Conservation (phyloP, 2,888 invertebrate species). For the Ganaspis brasiliensis region DNA sequence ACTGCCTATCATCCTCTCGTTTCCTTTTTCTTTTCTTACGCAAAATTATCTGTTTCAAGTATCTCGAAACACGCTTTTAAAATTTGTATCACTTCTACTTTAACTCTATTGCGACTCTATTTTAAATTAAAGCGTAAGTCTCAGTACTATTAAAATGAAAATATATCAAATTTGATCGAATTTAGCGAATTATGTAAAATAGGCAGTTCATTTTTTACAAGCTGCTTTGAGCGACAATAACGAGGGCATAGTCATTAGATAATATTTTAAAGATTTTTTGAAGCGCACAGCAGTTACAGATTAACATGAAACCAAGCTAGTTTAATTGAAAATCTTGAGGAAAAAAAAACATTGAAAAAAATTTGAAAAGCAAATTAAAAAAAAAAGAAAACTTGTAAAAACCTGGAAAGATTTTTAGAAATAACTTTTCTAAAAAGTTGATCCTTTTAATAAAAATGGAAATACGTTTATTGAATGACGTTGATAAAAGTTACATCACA, state of each 20-base stretch:
- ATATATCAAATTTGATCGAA: slow-evolving; percentile 11
- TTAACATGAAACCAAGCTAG: background rate
- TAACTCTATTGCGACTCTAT: background rate
- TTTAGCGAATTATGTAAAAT: background rate
- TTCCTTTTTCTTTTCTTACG: too few relatives aligned
- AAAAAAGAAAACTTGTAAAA: too few relatives aligned
- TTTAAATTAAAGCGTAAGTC: background rate
- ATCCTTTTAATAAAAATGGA: slow-evolving; percentile 28
- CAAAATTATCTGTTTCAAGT: too few relatives aligned
- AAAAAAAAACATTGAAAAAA: too few relatives aligned
- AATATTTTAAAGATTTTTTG: background rate
- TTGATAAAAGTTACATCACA: slow-evolving; percentile 34
- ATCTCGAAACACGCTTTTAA: too few relatives aligned
- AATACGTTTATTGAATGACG: slow-evolving; percentile 40
- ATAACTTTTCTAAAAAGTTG: slow-evolving; percentile 16
- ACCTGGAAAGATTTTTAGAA: slow-evolving; percentile 1
- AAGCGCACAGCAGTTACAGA: background rate
- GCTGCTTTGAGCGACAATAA: slow-evolving; percentile 17
- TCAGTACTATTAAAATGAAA: slow-evolving; percentile 9
- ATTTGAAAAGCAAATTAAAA: too few relatives aligned
- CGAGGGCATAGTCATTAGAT: background rate
- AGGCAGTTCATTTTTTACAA: slow-evolving; percentile 16
- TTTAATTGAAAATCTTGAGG: too few relatives aligned
- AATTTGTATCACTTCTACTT: too few relatives aligned
- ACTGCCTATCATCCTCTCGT: background rate